Evolutionary conservation across 2,113 vertebrate species (phyloP).

Genomic region (Numenius arquata): DNA sequence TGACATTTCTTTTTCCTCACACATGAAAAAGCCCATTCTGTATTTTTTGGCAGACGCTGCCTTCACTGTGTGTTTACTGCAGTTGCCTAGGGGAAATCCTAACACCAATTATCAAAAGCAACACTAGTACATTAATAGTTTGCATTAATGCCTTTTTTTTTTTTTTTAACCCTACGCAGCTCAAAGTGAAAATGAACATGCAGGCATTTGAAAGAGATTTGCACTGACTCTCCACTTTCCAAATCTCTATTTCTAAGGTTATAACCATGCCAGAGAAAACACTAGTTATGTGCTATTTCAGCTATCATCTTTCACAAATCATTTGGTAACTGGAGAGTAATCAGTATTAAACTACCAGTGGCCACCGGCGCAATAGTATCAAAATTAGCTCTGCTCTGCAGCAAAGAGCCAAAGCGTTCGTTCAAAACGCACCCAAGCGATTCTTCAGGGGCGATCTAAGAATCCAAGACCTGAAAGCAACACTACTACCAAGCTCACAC

Average conservation of each 20-base stretch:
- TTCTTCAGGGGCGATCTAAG: not conserved
- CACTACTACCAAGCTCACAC: accelerated
- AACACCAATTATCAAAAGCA: conserved; percentile 50
- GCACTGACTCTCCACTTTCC: not conserved
- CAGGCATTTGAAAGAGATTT: not conserved
- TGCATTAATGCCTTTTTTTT: not conserved
- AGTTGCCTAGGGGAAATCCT: conserved; percentile 60
- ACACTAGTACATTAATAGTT: not conserved
- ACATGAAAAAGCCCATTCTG: conserved; percentile 51
- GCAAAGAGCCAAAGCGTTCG: not conserved
- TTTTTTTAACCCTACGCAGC: not conserved
- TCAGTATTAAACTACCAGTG: not conserved
- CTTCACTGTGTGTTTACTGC: conserved; percentile 19
- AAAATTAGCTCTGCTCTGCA: not conserved
- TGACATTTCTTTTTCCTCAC: conserved; percentile 22
- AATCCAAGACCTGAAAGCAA: not conserved
- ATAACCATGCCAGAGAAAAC: not conserved
- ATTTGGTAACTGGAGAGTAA: not conserved
- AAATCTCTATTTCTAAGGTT: not conserved
- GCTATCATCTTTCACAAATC: not conserved
- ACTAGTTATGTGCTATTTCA: not conserved
- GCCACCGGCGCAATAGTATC: not conserved
- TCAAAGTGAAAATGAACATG: not conserved
- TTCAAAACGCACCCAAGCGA: not conserved
- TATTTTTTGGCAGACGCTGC: conserved; percentile 27